Evolutionary conservation across 2,113 vertebrate genomes (phyloP).

Genomic region (Muntiacus reevesi): DNA sequence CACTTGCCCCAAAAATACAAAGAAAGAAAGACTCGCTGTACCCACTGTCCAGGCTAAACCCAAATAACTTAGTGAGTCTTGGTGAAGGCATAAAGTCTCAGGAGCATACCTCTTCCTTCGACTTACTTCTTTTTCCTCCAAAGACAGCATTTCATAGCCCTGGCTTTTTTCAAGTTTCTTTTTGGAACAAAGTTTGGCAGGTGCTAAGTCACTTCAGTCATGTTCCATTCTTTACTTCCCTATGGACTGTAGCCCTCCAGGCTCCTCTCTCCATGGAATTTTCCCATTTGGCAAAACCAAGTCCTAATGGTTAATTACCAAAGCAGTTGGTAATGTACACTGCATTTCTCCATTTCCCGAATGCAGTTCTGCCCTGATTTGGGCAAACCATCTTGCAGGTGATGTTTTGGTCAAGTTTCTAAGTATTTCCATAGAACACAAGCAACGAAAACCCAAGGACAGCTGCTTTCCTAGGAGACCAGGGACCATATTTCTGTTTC

Average conservation of each 20-base stretch:
- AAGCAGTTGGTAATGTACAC: fast-evolving
- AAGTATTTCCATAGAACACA: background rate
- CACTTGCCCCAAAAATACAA: background rate
- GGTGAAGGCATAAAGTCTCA: fast-evolving
- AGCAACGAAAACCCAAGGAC: background rate
- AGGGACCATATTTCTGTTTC: fast-evolving
- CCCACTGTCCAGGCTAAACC: background rate
- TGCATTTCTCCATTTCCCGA: fast-evolving
- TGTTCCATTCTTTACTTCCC: background rate
- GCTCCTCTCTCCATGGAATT: background rate
- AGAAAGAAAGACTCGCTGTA: background rate
- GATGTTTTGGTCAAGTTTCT: fast-evolving
- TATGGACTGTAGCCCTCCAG: background rate
- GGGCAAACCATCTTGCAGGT: background rate
- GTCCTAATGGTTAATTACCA: fast-evolving
- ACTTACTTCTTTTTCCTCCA: background rate
- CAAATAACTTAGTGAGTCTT: background rate
- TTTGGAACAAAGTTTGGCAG: fast-evolving
- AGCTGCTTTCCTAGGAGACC: fast-evolving
- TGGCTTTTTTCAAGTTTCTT: background rate
- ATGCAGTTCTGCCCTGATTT: background rate
- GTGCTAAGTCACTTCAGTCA: background rate
- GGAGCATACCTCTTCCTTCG: background rate
- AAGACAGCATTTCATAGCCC: background rate
- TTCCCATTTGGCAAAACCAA: background rate